Evolutionary conservation across 2,797 vertebrate genomes (phyloP), one percentile per base, ranked within the genome.

Genomic region (Peromyscus aztecus): DNA sequence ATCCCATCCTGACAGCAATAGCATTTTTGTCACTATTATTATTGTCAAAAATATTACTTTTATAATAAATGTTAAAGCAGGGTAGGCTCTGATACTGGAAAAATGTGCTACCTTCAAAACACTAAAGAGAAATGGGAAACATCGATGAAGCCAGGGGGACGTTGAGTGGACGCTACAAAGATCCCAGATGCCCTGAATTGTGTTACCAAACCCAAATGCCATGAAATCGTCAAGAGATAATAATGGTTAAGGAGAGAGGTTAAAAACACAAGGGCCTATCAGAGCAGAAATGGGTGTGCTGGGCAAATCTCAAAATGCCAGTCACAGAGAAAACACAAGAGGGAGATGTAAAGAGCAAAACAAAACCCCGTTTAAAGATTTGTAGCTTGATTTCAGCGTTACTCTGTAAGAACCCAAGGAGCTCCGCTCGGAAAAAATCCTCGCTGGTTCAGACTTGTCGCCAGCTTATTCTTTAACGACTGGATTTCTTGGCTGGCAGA

Each of bases 271-370:
- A 69, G 37, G 55, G 55, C 16, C 55, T 17, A 17, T 55, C 14
- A 69, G 40, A 52, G 19, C 87, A 57, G 67, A 43, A 76, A 90
- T 14, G 11, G 16, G 31, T 3, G 4, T 14, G 16, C 73, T 81
- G 80, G 49, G 69, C 80, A 67, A 80, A 63, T 61, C 95, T 83
- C 83, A 80, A 65, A 83, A 91, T 57, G 37, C 37, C 71, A 55
- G 27, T 59, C 55, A 63, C 12, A 10, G 57, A 84, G n/a, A 76
- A 81, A 84, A 77, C 19, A 61, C 13, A 55, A 8, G 73, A 55
- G 34, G 13, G 14, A 89, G 59, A 92, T 34, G 40, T 11, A 31
- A 93, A 87, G 81, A n/a, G 31, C 14, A 69, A 71, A 67, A n/a
- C 29, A 65, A 46, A 83, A 43, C 89, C 7, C 52, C 19, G 11